A percentile compares a stretch with the other conserved stretches of the same genome.
These are phyloP conservation scores for Ellobium chinense DNA, from an alignment of 2,888 invertebrate species.

Conservation along the genomic window DNA sequence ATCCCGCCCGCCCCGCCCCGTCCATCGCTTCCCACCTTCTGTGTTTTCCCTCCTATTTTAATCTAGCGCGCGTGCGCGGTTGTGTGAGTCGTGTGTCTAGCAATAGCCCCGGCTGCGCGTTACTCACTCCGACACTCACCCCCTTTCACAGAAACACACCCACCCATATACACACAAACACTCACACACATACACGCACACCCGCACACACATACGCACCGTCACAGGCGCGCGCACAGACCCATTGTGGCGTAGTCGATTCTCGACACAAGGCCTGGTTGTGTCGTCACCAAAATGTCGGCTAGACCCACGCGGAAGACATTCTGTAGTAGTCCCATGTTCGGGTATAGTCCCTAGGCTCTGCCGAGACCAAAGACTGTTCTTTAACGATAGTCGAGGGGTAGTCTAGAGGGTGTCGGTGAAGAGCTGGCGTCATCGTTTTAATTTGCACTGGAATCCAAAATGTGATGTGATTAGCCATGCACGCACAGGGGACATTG, in stretches of 20 bases:
- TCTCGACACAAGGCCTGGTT: not conserved
- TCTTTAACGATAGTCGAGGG: too few species aligned
- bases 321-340: too few species aligned
- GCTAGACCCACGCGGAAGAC: too few species aligned
- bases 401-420: too few species aligned
- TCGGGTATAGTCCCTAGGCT: too few species aligned
- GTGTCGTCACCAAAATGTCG: not conserved
- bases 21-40: not conserved
- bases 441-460: too few species aligned
- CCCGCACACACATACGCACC: slow-evolving; percentile 8
- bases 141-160: too few species aligned
- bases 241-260: not conserved
- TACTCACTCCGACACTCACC: not conserved
- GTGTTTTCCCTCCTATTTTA: not conserved
- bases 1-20: slow-evolving; percentile 23
- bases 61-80: not conserved
- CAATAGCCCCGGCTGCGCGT: not conserved
- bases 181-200: slow-evolving; percentile 1
- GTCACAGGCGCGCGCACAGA: not conserved
- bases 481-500: too few species aligned
- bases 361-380: too few species aligned
- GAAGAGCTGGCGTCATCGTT: too few species aligned
- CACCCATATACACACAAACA: not conserved
- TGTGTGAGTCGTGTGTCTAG: not conserved
- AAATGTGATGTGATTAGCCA: too few species aligned